These are phyloP conservation scores for Panthera uncia DNA, from an alignment of 2,113 vertebrate genomes.

Conservation along the genomic window DNA sequence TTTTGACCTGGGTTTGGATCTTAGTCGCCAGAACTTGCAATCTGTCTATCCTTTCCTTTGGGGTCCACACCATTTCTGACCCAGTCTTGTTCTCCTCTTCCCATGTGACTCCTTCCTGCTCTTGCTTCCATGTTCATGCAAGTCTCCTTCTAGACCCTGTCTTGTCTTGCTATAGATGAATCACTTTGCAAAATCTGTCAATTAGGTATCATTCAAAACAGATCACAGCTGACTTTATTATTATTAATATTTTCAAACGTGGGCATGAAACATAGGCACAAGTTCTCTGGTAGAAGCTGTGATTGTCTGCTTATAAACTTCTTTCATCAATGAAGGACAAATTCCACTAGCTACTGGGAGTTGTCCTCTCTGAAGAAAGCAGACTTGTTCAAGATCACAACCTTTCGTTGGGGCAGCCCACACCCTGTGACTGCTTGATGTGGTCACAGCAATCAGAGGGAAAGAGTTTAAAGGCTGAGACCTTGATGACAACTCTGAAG, in stretches of 20 bases:
- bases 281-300: background rate
- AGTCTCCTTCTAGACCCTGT: background rate
- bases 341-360: background rate
- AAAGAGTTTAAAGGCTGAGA: background rate
- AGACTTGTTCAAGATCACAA: background rate
- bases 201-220: background rate
- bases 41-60: background rate
- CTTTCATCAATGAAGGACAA: background rate
- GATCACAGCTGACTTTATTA: background rate
- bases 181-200: background rate
- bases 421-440: background rate
- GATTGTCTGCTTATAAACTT: background rate
- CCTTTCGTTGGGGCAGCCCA: background rate
- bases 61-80: background rate
- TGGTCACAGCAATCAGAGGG: background rate
- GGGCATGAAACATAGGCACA: background rate
- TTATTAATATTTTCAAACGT: background rate
- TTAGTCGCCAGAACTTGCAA: background rate
- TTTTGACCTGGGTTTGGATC: constrained; percentile 35
- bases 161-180: background rate
- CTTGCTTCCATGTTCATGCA: background rate
- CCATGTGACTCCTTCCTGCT: background rate
- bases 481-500: background rate
- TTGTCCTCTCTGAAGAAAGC: background rate
- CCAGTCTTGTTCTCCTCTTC: background rate